Evolutionary conservation across 1,140 invertebrate species (phyloP), one percentile per base, ranked within the genome.

Genomic region (Bombus soroeensis): DNA sequence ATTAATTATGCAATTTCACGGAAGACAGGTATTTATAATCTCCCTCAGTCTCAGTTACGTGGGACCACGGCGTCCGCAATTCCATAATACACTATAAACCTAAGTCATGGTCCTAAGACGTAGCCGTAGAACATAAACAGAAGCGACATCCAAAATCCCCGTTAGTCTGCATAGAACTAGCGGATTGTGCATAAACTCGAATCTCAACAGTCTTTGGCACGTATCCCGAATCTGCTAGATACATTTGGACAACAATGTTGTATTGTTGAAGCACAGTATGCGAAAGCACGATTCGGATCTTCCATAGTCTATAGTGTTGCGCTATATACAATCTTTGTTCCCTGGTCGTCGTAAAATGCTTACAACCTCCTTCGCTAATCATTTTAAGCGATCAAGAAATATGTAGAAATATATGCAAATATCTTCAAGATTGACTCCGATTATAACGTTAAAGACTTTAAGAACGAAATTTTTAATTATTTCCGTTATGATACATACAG

Each of bases 151-250:
- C 74, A 57, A 76, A 76, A 53, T 76, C 74, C 43, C 47, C 22
- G 74, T 57, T 76, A 76, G 74, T 28, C 32, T 57, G 34, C 43
- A 53, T 53, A 76, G 47, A 76, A 57, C 74, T 13, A 57, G 22
- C 32, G 74, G 47, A 28, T 57, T 57, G 34, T 76, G 34, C 74
- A 59, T 76, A 34, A 76, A 76, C 74, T 76, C 47, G 74, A 76
- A 57, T 76, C 47, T 53, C 74, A 76, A 76, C 74, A 76, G 74
- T 59, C 74, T 76, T 76, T 53, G 43, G 74, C 74, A 76, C 43
- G 74, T 53, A 76, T 76, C 74, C 47, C 34, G 47, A 37, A 76
- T 57, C 34, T 53, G 34, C 43, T 76, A 28, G 28, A 57, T 76
- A 76, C 32, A 57, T 25, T 59, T 59, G n/a, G 43, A 22, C 47